Base-by-base conservation (phyloP, 2,888 invertebrate genomes). In the Ophonus ardosiacus region DNA sequence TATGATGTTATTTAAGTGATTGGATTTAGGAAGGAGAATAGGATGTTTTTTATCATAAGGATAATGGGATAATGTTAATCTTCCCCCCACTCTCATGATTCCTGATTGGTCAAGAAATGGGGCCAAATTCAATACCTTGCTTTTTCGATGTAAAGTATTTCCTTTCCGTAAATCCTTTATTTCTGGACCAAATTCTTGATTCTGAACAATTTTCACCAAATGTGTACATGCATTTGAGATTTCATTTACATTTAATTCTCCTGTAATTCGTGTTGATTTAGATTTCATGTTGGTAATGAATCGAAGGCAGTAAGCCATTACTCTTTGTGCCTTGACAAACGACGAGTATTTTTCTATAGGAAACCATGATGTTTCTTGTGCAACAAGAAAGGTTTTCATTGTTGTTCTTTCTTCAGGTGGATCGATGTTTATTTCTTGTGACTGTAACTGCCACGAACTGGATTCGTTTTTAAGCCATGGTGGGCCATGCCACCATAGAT, bases 21-120 rank as follows among this genome's bases (percentile, higher is more conserved):
- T n/a, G n/a, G n/a, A n/a, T n/a, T n/a, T n/a, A 7, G 65, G 65
- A 4, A 63, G 17, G 13, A 63, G 21, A 7, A 63, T 63, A 17
- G 65, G 18, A 13, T 63, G 65, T 10, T 24, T 18, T 17, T 63
- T 63, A 63, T 63, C 65, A 63, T 21, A 63, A 10, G 65, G 65
- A 17, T 21, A 17, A 40, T 5, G 6, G 5, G 40, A 40, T 40
- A 40, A 40, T 7, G 18, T 8, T 38, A 68, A 15, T 24, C 68
- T 68, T 7, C 68, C 68, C 7, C 68, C 68, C 7, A 68, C 68
- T 24, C 31, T 21, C 1, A 68, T 38, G 10, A 68, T 24, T 10
- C 15, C 38, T 5, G 10, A 21, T 1, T 18, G 1, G 15, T 68
- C 68, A 13, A 68, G 38, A 10, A 68, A 65, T n/a, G 65, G 65